Evolutionary conservation across 2,888 invertebrate species (phyloP).

Genomic region (Drosophila villosipedis): DNA sequence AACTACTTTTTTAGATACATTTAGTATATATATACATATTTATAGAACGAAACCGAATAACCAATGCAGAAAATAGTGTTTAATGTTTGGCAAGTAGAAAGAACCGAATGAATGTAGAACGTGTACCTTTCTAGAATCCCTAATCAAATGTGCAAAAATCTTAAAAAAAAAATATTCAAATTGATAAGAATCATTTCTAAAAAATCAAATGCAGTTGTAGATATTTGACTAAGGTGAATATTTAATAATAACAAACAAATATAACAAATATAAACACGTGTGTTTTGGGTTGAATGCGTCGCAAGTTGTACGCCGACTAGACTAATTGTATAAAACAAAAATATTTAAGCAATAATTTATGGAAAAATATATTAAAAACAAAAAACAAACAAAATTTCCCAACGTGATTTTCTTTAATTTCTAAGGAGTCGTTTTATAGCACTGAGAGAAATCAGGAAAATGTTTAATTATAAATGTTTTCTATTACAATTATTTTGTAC

Average conservation of each 20-base stretch:
- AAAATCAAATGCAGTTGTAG: conserved; percentile 58
- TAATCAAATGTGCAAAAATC: conserved; percentile 12
- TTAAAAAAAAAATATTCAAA: conserved; percentile 1
- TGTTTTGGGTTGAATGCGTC: conserved; percentile 46
- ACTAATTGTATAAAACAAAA: conserved; percentile 72
- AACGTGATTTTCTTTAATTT: neutral
- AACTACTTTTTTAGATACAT: conserved; percentile 41
- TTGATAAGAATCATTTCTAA: conserved; percentile 11
- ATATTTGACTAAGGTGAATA: conserved; percentile 44
- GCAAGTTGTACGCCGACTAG: conserved; percentile 51
- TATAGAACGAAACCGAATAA: conserved; percentile 21
- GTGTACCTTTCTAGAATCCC: conserved; percentile 49
- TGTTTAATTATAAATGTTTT: neutral
- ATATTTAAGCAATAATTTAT: conserved; percentile 76
- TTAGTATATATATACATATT: conserved; percentile 38
- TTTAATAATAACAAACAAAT: conserved; percentile 23
- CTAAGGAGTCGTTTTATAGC: too few relatives aligned
- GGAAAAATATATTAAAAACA: conserved; percentile 59
- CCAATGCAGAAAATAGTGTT: conserved; percentile 23
- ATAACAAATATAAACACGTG: conserved; percentile 16
- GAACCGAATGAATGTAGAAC: conserved; percentile 38
- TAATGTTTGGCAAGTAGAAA: conserved; percentile 18
- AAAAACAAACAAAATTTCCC: conserved; percentile 17
- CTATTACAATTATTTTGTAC: neutral
- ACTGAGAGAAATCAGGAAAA: neutral